Base-by-base conservation (phyloP, 2,888 invertebrate species). In the Geophilus truncorum region DNA sequence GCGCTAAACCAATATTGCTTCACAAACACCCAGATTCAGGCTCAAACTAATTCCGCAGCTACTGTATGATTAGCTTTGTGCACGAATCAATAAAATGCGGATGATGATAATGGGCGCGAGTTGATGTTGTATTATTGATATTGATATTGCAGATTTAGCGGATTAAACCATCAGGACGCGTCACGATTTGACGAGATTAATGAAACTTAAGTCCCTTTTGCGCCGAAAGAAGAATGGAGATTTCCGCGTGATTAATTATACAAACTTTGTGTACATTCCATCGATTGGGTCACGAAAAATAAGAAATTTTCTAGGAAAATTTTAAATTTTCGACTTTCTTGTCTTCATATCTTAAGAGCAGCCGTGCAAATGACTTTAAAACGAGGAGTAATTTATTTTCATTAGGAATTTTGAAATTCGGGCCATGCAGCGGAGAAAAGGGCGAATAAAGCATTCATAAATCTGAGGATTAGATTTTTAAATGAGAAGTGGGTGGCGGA, bases 401-500 rank as follows among this genome's bases (percentile, higher is more conserved):
- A 62, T 62, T 62, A 62, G 57, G 57, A 23, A 62, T 62, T 62
- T 62, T 62, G 57, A 62, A 62, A 62, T 57, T 62, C 23, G 4
- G 57, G 57, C 18, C 21, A n/a, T n/a, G n/a, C n/a, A n/a, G n/a
- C n/a, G 57, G 57, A 18, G 57, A 21, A 62, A 62, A 10, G 12
- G 18, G 0, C 21, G 57, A 62, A 62, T 62, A 62, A 62, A 62
- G 57, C 57, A 62, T 62, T 12, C 57, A 62, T 62, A 62, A 62
- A 62, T 62, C 57, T 62, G 57, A 62, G 57, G 57, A 62, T 62
- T 62, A 62, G 57, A 62, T 62, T 21, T 62, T 62, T 62, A 62
- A 62, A 62, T 62, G 57, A 62, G 57, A 62, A 62, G 57, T 21
- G 57, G 57, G 23, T 23, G 57, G 23, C 21, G 57, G 21, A 23